Evolutionary conservation across 2,797 vertebrate species (phyloP).

Genomic region (Chaenodraco wilsoni): DNA sequence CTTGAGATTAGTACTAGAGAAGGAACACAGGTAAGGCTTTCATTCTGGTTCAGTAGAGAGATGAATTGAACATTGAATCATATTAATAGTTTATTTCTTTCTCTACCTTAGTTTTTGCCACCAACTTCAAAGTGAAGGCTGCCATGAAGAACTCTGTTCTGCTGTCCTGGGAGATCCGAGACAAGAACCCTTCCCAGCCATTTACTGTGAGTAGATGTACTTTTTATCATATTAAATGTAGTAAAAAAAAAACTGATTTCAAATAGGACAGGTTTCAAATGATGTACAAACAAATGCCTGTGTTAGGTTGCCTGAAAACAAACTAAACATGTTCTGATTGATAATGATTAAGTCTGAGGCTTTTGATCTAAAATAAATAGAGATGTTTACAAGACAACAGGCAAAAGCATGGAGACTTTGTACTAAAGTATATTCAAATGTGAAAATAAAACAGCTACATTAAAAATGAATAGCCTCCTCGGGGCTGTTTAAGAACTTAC

Average conservation of each 20-base stretch:
- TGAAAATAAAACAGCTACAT: constrained; percentile 4
- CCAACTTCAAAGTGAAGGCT: constrained; percentile 98
- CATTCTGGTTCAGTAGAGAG: constrained; percentile 14
- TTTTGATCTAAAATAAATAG: constrained; percentile 15
- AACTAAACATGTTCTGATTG: background rate
- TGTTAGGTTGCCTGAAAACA: background rate
- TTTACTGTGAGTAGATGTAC: constrained; percentile 89
- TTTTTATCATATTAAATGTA: background rate
- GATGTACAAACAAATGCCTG: background rate
- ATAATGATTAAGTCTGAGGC: constrained; percentile 9
- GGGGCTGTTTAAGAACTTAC: background rate
- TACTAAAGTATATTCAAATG: background rate
- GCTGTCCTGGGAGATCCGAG: constrained; percentile 96
- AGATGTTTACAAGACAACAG: background rate
- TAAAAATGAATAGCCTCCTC: background rate
- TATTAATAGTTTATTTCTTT: constrained; percentile 40
- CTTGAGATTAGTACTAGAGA: constrained; percentile 54
- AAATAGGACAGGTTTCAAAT: background rate
- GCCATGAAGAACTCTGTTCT: constrained; percentile 98
- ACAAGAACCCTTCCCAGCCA: constrained; percentile 93
- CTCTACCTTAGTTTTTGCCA: constrained; percentile 94
- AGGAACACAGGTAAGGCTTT: constrained; percentile 69
- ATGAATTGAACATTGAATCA: constrained; percentile 1
- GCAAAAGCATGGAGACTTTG: constrained; percentile 8
- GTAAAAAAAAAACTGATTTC: background rate